Conservation (phyloP, 1,140 invertebrate genomes). For the Bicyclus anynana region DNA sequence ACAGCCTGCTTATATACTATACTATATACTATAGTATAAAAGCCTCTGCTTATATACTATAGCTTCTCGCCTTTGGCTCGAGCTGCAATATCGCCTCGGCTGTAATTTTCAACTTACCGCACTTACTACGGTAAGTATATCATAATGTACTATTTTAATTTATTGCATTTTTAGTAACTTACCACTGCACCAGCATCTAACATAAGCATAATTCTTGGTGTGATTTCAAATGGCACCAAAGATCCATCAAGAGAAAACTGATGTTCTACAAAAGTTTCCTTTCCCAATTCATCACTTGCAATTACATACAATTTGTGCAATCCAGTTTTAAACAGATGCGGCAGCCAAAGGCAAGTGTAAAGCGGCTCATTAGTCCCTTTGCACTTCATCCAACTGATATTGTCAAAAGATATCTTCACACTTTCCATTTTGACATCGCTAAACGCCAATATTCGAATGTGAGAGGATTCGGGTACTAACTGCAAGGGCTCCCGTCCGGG, state of each 20-base stretch:
- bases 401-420: slow-evolving; percentile 81
- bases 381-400: slow-evolving; percentile 80
- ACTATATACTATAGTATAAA: too few species aligned
- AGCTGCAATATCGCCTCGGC: too few species aligned
- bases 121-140: too few species aligned
- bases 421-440: slow-evolving; percentile 83
- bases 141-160: too few species aligned
- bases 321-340: slow-evolving; percentile 80
- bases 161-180: too few species aligned
- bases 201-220: slow-evolving; percentile 86
- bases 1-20: too few species aligned
- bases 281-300: slow-evolving; percentile 80
- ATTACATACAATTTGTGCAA: slow-evolving; percentile 84
- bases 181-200: slow-evolving; percentile 84
- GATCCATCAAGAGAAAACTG: slow-evolving; percentile 88
- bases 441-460: slow-evolving; percentile 89
- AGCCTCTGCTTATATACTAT: too few species aligned
- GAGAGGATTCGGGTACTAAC: slow-evolving; percentile 84
- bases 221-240: slow-evolving; percentile 80
- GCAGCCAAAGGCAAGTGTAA: slow-evolving; percentile 85
- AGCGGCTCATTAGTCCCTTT: slow-evolving; percentile 81
- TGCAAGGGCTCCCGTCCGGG: slow-evolving; percentile 85
- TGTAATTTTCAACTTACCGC: too few species aligned
- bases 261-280: slow-evolving; percentile 79
- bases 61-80: too few species aligned